Percentiles rank a stretch among this genome's conserved stretches.
Conservation (phyloP, 1,140 invertebrate species). For the Trichonephila clavata region DNA sequence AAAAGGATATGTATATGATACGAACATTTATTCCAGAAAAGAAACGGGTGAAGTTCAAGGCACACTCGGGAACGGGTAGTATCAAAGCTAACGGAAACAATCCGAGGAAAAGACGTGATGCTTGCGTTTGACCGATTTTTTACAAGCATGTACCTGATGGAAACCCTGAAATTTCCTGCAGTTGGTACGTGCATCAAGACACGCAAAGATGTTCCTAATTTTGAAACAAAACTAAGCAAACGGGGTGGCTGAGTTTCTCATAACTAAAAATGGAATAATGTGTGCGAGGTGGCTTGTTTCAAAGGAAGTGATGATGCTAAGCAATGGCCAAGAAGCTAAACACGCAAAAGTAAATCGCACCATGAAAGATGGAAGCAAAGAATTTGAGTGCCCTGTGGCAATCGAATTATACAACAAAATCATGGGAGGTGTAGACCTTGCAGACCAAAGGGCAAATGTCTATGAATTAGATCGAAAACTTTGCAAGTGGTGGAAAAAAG, state of each 20-base stretch:
- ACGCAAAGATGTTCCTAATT: slow-evolving; percentile 72
- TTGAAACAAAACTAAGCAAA: slow-evolving; percentile 56
- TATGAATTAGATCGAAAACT: too few species aligned
- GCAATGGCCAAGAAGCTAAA: slow-evolving; percentile 77
- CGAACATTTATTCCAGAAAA: slow-evolving; percentile 76
- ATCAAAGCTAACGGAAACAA: slow-evolving; percentile 30
- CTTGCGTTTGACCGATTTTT: slow-evolving; percentile 76
- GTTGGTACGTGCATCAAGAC: slow-evolving; percentile 73
- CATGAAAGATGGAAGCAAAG: too few species aligned
- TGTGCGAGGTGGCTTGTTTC: slow-evolving; percentile 75
- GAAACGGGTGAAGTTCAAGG: slow-evolving; percentile 58
- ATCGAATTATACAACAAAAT: too few species aligned
- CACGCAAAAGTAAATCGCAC: too few species aligned
- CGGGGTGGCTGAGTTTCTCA: slow-evolving; percentile 29
- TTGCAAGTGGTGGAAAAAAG: too few species aligned
- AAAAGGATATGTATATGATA: slow-evolving; percentile 72
- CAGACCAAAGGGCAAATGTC: too few species aligned
- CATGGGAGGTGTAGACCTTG: too few species aligned
- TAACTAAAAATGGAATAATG: slow-evolving; percentile 69
- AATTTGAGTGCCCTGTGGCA: too few species aligned
- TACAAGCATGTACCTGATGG: slow-evolving; percentile 65
- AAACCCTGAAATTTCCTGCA: slow-evolving; percentile 53
- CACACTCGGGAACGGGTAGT: slow-evolving; percentile 61
- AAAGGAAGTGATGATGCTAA: slow-evolving; percentile 78
- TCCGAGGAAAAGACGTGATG: slow-evolving; percentile 54